Evolutionary conservation across 2,113 vertebrate genomes (phyloP), one percentile per base, ranked within the genome.

Genomic region (Ploceus nigricollis): DNA sequence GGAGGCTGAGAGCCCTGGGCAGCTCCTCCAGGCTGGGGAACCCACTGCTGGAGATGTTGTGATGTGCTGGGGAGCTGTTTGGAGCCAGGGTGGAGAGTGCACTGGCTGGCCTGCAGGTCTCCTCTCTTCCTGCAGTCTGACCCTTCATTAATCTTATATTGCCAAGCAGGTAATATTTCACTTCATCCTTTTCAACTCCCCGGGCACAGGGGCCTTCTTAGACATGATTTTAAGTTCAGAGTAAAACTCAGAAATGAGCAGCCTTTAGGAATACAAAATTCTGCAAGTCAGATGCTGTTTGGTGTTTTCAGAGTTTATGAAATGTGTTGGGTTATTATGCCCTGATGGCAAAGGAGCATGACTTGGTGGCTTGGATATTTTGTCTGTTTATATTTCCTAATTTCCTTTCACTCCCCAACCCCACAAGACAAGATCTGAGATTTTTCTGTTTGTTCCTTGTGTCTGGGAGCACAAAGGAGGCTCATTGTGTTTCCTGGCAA

Each of bases 391-490:
- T 71, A 82, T 72, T 91, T 95, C 81, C 70, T 89, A 45, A 94
- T 94, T 93, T 91, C 80, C 91, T 95, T 89, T 92, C 11, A 3
- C 53, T 84, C 56, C 22, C 40, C 77, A 89, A 3, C 28, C 39
- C 37, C 21, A 60, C 35, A 82, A 90, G 85, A 85, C 82, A 93
- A 90, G 92, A 86, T 88, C 71, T 90, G 88, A 93, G 88, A 61
- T 72, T 88, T 28, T 88, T 51, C 50, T 84, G 21, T 90, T 92
- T 70, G 64, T 81, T 87, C 64, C 56, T 54, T 50, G 22, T 57
- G 64, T 60, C 42, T 70, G 1, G 3, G 39, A 91, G 47, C 42
- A 94, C 89, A 84, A 92, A 94, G 87, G 51, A 75, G 30, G 45
- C 33, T 63, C 70, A 25, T 87, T 63, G 48, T 42, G 39, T 72